Percentiles rank a stretch among this genome's conserved stretches.
Conservation (phyloP, 2,888 invertebrate species). For the Macroteleia sp. region DNA sequence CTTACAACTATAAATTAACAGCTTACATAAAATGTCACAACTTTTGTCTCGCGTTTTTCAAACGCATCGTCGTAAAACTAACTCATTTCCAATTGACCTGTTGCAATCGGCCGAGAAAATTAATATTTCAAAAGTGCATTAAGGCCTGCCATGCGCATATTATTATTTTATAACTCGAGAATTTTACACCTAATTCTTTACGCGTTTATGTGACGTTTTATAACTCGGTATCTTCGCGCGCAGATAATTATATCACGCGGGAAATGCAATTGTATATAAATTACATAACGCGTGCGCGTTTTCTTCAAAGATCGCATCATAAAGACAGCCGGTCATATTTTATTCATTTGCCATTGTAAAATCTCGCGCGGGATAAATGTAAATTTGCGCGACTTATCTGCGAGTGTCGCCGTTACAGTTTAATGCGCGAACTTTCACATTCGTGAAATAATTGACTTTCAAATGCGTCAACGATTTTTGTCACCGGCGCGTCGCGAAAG, state of each 20-base stretch:
- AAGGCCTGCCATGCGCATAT: conserved; percentile 18
- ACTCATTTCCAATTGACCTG: conserved; percentile 32
- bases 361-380: conserved; percentile 18
- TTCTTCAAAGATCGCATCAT: conserved; percentile 20
- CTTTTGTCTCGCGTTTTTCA: conserved; percentile 15
- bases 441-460: conserved; percentile 44
- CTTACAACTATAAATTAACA: conserved; percentile 26
- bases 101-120: conserved; percentile 28
- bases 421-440: conserved; percentile 43
- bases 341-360: conserved; percentile 36
- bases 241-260: conserved; percentile 31
- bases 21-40: conserved; percentile 29
- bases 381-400: conserved; percentile 29
- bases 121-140: conserved; percentile 26
- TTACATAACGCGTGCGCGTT: conserved; percentile 27
- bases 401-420: conserved; percentile 22
- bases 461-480: conserved; percentile 22
- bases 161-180: conserved; percentile 31
- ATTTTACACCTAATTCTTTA: conserved; percentile 37
- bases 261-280: conserved; percentile 22
- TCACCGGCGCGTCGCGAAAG: neutral
- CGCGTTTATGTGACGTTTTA: conserved; percentile 28
- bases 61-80: conserved; percentile 19
- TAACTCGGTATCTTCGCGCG: conserved; percentile 23
- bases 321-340: conserved; percentile 34